Percentiles rank a stretch among this genome's conserved stretches.
Conservation (phyloP, 1,140 invertebrate species). For the Ceratitis capitata region DNA sequence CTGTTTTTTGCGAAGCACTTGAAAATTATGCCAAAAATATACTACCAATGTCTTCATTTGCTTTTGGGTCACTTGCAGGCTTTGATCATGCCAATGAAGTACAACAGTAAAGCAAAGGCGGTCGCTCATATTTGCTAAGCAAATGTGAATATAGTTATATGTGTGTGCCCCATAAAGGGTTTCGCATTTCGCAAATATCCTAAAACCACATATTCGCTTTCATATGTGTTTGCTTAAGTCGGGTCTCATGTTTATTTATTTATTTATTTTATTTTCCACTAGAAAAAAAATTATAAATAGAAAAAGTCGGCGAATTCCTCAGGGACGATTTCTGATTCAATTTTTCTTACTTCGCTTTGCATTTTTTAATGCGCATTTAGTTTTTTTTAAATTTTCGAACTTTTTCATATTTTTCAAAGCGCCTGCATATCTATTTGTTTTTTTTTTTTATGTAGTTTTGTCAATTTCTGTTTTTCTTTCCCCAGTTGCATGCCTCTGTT, state of each 20-base stretch:
- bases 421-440: not conserved
- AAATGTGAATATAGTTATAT: not conserved
- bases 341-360: slow-evolving; percentile 1
- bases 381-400: no score
- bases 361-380: slow-evolving; percentile 34
- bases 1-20: not conserved
- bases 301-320: not conserved
- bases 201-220: slow-evolving; percentile 9
- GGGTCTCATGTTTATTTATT: slow-evolving; percentile 17
- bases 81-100: not conserved
- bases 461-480: not conserved
- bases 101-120: not conserved
- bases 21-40: not conserved
- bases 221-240: slow-evolving; percentile 26
- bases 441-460: slow-evolving; percentile 6
- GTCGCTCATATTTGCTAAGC: not conserved
- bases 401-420: not conserved
- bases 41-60: not conserved
- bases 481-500: not conserved
- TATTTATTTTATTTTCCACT: not conserved
- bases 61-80: slow-evolving; percentile 14
- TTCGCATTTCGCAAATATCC: slow-evolving; percentile 33
- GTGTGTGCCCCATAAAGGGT: not conserved
- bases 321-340: slow-evolving; percentile 26
- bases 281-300: not conserved